Evolutionary conservation across 2,113 vertebrate genomes (phyloP).

Genomic region (Phrynosoma platyrhinos): DNA sequence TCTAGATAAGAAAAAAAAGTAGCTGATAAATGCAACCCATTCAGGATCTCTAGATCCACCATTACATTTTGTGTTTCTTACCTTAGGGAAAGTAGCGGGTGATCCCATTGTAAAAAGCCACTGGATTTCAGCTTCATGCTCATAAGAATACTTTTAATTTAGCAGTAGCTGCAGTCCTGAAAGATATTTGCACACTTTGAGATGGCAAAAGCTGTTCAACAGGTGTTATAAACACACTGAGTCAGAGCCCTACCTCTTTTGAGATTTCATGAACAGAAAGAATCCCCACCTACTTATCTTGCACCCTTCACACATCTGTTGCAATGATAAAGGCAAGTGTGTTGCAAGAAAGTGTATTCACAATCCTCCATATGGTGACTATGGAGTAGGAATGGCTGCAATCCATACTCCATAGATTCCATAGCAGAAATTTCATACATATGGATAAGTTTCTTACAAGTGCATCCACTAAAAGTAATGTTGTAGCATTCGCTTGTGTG

Average conservation of each 20-base stretch:
- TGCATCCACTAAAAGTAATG: neutral
- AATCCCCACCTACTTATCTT: slow-evolving; percentile 63
- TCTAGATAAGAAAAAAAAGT: neutral
- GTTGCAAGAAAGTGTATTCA: neutral
- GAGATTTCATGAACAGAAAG: slow-evolving; percentile 59
- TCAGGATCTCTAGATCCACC: neutral
- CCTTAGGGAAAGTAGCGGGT: slow-evolving; percentile 49
- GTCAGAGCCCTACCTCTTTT: slow-evolving; percentile 68
- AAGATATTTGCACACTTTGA: slow-evolving; percentile 49
- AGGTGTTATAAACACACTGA: slow-evolving; percentile 61
- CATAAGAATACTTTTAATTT: neutral
- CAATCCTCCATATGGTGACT: neutral
- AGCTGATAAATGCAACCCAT: neutral
- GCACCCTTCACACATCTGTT: slow-evolving; percentile 32
- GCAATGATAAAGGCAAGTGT: neutral
- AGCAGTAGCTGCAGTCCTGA: slow-evolving; percentile 35
- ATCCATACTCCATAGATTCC: neutral
- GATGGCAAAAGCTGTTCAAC: slow-evolving; percentile 58
- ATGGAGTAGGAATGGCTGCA: neutral
- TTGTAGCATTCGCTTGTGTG: neutral
- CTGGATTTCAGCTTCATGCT: slow-evolving; percentile 43
- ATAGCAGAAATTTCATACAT: neutral
- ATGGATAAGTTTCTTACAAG: neutral
- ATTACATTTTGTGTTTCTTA: slow-evolving; percentile 39
- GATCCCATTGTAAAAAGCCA: slow-evolving; percentile 46